Evolutionary conservation across 2,888 invertebrate species (phyloP), one percentile per base, ranked within the genome.

Genomic region (Papilio elwesi): DNA sequence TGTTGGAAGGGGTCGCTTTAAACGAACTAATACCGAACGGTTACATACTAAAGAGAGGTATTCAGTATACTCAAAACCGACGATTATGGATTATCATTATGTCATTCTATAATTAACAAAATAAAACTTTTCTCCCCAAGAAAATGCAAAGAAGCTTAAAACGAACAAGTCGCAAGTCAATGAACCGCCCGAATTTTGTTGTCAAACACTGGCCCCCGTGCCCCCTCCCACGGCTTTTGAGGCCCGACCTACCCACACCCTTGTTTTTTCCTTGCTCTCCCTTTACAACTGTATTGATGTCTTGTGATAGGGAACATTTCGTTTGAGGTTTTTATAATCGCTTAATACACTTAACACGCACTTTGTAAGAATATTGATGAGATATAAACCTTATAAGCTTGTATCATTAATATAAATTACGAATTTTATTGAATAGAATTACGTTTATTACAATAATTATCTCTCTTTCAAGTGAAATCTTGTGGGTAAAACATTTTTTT

Each of bases 161-260:
- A 43, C 52, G 62, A 13, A 12, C 48, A 43, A 55, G 57, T 69
- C 53, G 43, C 68, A 73, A 69, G 73, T 69, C 73, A 73, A 68
- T 65, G 73, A 73, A 52, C 73, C 65, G 69, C 38, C 65, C 26
- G 65, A 72, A 63, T 69, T 72, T 73, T 73, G 73, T 73, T 73
- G 73, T 59, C 73, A 73, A 73, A 73, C 73, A 73, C 49, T 73
- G 57, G 13, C 68, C 16, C 48, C 6, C 36, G 8, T 26, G 13
- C 68, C 51, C 55, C 26, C 26, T 36, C 0, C 38, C 48, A 43
- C 38, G 10, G 43, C 38, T 10, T 62, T 13, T n/a, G 59, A 38
- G 38, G 10, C 38, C 15, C 59, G 43, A 62, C 59, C 43, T 43
- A 48, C 57, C 47, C 65, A 53, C 70, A 55, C 64, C 64, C 55